A percentile compares a stretch with the other conserved stretches of the same genome.
Evolutionary conservation across 2,888 invertebrate species (phyloP).

Genomic region (Platycheirus rosarum): DNA sequence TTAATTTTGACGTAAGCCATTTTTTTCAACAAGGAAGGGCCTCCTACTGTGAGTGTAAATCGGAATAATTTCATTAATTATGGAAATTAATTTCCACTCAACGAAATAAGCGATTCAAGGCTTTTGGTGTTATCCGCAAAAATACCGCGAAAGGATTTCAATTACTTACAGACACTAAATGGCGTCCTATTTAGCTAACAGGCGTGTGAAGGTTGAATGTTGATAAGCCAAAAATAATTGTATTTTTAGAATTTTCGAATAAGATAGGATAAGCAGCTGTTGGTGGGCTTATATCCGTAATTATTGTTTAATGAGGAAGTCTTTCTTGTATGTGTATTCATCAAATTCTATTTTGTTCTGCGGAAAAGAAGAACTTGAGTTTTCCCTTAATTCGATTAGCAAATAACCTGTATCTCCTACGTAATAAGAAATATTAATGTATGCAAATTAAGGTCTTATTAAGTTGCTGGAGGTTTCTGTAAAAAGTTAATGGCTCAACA

Average conservation of each 20-base stretch:
- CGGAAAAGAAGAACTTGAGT: too few relatives aligned
- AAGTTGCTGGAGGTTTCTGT: too few relatives aligned
- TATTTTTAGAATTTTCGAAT: constrained; percentile 21
- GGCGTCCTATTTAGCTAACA: constrained; percentile 12
- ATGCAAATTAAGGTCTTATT: too few relatives aligned
- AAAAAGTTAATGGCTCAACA: too few relatives aligned
- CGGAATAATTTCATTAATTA: constrained; percentile 66
- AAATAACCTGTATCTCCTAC: too few relatives aligned
- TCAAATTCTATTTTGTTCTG: not conserved
- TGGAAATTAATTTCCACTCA: constrained; percentile 67
- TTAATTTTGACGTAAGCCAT: constrained; percentile 45
- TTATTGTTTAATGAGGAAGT: constrained; percentile 31
- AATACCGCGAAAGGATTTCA: constrained; percentile 54
- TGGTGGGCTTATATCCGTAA: constrained; percentile 18
- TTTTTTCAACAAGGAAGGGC: constrained; percentile 9
- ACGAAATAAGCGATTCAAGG: constrained; percentile 53
- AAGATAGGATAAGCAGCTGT: constrained; percentile 1
- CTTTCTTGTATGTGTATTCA: not conserved
- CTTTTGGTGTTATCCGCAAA: constrained; percentile 34
- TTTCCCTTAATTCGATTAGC: too few relatives aligned
- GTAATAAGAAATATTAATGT: too few relatives aligned
- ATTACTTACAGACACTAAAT: constrained; percentile 20
- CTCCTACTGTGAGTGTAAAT: constrained; percentile 43
- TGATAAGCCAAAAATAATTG: constrained; percentile 28
- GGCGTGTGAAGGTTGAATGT: constrained; percentile 10